Evolutionary conservation across 2,888 invertebrate species (phyloP).

Genomic region (Fragum sueziense): DNA sequence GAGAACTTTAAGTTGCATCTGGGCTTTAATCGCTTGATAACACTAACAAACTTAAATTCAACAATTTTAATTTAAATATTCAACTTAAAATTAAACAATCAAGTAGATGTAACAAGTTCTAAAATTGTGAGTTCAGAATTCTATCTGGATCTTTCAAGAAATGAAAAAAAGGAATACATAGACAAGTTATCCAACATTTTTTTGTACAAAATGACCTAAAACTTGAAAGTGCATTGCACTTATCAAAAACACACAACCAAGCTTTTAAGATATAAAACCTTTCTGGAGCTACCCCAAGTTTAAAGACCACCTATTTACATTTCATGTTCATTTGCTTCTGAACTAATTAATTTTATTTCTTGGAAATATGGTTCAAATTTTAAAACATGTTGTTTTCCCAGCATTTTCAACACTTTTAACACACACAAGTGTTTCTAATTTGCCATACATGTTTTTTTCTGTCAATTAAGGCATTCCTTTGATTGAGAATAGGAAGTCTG

Average conservation of each 20-base stretch:
- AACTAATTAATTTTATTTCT: conserved; percentile 58
- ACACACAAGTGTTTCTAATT: conserved; percentile 63
- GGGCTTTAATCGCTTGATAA: too few relatives aligned
- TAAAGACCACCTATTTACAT: conserved; percentile 41
- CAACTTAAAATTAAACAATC: too few relatives aligned
- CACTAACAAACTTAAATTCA: too few relatives aligned
- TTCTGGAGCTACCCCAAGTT: conserved; percentile 15
- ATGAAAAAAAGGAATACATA: too few relatives aligned
- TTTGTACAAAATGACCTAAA: not conserved
- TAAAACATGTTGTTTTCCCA: conserved; percentile 59
- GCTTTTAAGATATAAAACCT: conserved; percentile 5
- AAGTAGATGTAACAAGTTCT: too few relatives aligned
- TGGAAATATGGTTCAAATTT: conserved; percentile 58
- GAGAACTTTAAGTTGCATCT: too few relatives aligned
- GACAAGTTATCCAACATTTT: not conserved
- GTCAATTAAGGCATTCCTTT: conserved; percentile 64
- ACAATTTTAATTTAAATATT: too few relatives aligned
- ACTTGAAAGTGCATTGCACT: conserved; percentile 12
- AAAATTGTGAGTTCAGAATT: too few relatives aligned
- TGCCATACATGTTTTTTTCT: conserved; percentile 57
- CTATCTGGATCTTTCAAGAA: too few relatives aligned
- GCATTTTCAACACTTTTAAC: conserved; percentile 55
- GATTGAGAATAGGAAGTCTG: conserved; percentile 60
- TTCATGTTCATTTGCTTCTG: conserved; percentile 39
- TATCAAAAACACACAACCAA: not conserved